Conservation (phyloP, 2,888 invertebrate species). For the Leptodirus hochenwartii region DNA sequence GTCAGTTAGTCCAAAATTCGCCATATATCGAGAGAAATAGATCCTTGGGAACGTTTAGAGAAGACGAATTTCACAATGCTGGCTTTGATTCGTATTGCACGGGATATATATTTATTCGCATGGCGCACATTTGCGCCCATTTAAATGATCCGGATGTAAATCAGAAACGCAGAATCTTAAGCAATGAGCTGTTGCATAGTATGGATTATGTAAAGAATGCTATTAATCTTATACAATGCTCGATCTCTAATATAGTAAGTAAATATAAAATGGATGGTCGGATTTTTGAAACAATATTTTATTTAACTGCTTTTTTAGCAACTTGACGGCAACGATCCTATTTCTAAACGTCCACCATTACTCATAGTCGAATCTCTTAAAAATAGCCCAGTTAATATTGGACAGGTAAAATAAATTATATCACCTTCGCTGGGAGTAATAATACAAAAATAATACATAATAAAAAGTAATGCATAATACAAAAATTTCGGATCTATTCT, state of each 20-base stretch:
- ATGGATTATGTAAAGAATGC: constrained; percentile 33
- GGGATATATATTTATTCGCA: constrained; percentile 49
- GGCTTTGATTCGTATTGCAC: constrained; percentile 69
- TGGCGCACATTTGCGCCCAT: constrained; percentile 42
- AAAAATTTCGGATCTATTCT: too few relatives aligned
- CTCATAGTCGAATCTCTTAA: constrained; percentile 25
- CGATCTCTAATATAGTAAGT: constrained; percentile 38
- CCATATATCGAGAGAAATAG: constrained; percentile 26
- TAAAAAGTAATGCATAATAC: too few relatives aligned
- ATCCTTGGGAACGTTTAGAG: too few relatives aligned
- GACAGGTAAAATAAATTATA: constrained; percentile 16
- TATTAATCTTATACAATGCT: constrained; percentile 41
- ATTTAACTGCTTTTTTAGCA: constrained; percentile 21
- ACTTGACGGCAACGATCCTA: constrained; percentile 32
- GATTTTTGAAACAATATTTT: constrained; percentile 3
- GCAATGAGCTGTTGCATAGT: constrained; percentile 22
- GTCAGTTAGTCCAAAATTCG: constrained; percentile 22
- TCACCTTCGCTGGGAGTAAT: too few relatives aligned
- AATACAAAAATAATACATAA: too few relatives aligned
- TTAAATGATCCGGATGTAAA: constrained; percentile 25
- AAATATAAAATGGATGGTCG: constrained; percentile 4
- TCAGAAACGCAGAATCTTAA: constrained; percentile 14
- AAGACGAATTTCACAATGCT: constrained; percentile 45
- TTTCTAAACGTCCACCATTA: constrained; percentile 30
- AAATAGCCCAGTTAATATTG: constrained; percentile 19